Conservation (phyloP, 2,888 invertebrate genomes). For the Neoscelio sp. region DNA sequence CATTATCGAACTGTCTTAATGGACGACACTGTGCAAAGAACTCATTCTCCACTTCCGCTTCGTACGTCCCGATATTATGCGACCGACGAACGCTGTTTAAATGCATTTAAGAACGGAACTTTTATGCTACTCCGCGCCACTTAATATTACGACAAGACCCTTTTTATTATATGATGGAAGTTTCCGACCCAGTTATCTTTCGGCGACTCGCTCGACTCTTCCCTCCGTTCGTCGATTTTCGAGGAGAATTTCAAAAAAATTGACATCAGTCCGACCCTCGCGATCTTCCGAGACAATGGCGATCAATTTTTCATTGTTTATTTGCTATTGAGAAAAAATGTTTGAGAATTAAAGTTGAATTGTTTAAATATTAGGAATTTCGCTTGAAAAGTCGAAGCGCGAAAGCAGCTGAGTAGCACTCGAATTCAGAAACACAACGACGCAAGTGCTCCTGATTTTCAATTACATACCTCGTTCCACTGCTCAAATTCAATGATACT, state of each 20-base stretch:
- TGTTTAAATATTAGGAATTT: slow-evolving; percentile 40
- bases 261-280: no score
- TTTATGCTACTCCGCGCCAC: slow-evolving; percentile 7
- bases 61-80: slow-evolving; percentile 13
- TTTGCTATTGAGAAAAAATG: slow-evolving; percentile 4
- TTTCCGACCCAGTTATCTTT: slow-evolving; percentile 34
- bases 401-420: slow-evolving; percentile 38
- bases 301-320: background rate
- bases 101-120: slow-evolving; percentile 32
- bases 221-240: no score
- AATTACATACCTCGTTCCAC: slow-evolving; percentile 34
- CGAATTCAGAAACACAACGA: slow-evolving; percentile 45
- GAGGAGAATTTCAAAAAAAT: no score
- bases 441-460: slow-evolving; percentile 51
- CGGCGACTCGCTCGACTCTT: slow-evolving; percentile 8
- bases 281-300: no score
- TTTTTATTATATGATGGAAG: slow-evolving; percentile 22
- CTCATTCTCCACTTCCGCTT: slow-evolving; percentile 26
- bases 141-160: slow-evolving; percentile 32
- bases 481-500: slow-evolving; percentile 45
- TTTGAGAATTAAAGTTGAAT: slow-evolving; percentile 12
- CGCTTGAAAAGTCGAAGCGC: slow-evolving; percentile 28
- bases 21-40: slow-evolving; percentile 41
- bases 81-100: slow-evolving; percentile 19
- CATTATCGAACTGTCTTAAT: slow-evolving; percentile 53